Evolutionary conservation across 2,888 invertebrate species (phyloP), one percentile per base, ranked within the genome.

Genomic region (Pelosia muscerda): DNA sequence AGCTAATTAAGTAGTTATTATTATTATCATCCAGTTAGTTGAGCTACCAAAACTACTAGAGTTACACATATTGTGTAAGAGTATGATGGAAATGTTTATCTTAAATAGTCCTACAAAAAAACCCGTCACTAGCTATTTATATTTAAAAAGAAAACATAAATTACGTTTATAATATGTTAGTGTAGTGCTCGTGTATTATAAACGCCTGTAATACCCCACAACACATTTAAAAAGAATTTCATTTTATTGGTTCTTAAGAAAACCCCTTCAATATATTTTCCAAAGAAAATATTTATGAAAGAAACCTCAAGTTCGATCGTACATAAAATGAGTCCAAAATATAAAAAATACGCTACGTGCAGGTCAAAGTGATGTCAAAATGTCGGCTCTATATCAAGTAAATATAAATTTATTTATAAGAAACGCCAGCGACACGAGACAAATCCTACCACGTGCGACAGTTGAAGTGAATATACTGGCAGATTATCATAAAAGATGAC

Each of bases 401-500:
- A n/a, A 11, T 11, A 31, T 28, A 22, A 57, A 57, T 5, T 59
- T 34, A 59, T 59, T 22, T 38, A 15, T 59, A 15, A 15, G 3
- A 38, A 10, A 23, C 25, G 38, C 25, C 5, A 19, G 42, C 42
- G 13, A 60, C 38, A 25, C 9, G 22, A 55, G 53, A 42, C 58
- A 23, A 73, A 69, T 74, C 66, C 71, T 58, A 61, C 31, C 70
- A 66, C 72, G 70, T 79, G 76, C 19, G 55, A 62, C 53, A 66
- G 55, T 67, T 70, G 63, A 73, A 69, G 67, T 71, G 65, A 78
- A 72, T 68, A 63, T 68, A 68, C 66, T 66, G 65, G 42, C 25
- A 62, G 59, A 70, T 73, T 76, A 76, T 72, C 76, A 73, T 79
- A 73, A 76, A 71, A 73, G 63, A 67, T 65, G 62, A 68, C 67